Evolutionary conservation across 2,797 vertebrate genomes (phyloP), one percentile per base, ranked within the genome.

Genomic region (Lycodopsis pacificus): DNA sequence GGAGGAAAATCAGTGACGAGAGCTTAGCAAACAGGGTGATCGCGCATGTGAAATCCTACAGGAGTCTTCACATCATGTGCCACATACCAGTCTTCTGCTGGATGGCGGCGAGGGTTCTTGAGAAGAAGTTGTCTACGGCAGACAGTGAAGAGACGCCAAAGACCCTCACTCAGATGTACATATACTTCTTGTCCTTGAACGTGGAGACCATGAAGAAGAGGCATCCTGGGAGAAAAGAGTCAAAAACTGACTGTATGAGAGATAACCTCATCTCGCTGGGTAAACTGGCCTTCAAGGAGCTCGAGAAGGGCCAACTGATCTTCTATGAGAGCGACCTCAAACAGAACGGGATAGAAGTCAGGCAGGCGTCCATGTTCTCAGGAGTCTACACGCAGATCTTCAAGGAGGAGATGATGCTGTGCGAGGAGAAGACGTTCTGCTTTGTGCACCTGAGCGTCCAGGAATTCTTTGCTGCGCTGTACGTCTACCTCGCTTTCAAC

Each of bases 21-120:
- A 51, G 3, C 14, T 42, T 91, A 32, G 89, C 92, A 49, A 71
- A 85, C 20, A 75, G 4, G 25, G 77, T 94, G 1, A 90, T 92
- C 46, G 3, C 57, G 4, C 85, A 92, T 15, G 86, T 94, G 42
- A 94, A 89, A 65, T 90, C 90, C 49, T 88, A 72, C 72, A 88
- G 90, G 74, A 93, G 87, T 68, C 92, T 94, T 42, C 76, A 93
- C 83, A 93, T 94, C 83, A 94, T 94, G 93, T 94, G 93, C 57
- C 88, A 94, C 84, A 93, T 94, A 76, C 93, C 93, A 0, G 51
- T 94, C 56, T 94, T 94, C 84, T 94, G 93, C 61, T 86, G 71
- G 82, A 93, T 94, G 82, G 87, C 89, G 0, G 79, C 84, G 0
- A 90, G 30, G 3, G 92, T 94, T 48, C 86, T 94, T 0, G 83